Conservation (phyloP, 1,140 invertebrate species). For the Adelges cooleyi region DNA sequence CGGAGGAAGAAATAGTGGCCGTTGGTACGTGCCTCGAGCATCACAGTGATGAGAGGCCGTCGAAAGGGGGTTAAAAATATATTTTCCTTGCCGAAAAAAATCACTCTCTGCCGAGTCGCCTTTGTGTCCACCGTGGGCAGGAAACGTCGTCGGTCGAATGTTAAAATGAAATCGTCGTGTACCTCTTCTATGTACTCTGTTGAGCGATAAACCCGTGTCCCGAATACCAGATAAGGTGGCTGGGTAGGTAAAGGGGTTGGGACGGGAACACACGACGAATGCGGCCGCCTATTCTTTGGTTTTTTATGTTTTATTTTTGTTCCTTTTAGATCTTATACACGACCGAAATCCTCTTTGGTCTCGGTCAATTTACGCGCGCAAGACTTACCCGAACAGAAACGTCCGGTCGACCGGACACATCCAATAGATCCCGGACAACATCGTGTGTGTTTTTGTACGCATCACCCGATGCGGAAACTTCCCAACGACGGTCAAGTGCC, state of each 20-base stretch:
- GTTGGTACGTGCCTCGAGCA: conserved; percentile 14
- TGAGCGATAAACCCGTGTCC: conserved; percentile 15
- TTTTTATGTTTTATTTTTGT: neutral
- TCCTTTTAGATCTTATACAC: neutral
- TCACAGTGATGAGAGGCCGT: neutral
- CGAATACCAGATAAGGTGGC: conserved; percentile 18
- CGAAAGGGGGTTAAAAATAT: conserved; percentile 8
- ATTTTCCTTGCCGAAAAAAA: conserved; percentile 4
- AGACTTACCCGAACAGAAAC: neutral
- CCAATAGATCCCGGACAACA: neutral
- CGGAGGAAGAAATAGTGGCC: neutral
- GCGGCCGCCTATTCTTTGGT: neutral
- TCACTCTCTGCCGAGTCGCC: neutral
- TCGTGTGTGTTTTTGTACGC: neutral
- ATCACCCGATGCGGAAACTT: conserved; percentile 8
- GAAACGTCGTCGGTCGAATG: conserved; percentile 29
- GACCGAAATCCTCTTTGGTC: conserved; percentile 18
- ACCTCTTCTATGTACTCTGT: neutral
- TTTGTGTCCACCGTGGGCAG: conserved; percentile 19
- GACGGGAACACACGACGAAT: no score
- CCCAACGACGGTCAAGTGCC: conserved; percentile 16
- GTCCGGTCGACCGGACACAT: conserved; percentile 17
- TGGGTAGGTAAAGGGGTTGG: neutral
- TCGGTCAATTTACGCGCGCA: conserved; percentile 27
- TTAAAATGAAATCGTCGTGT: conserved; percentile 26